These are phyloP conservation scores for Motacilla tschutschensis DNA, from an alignment of 2,113 vertebrate genomes.

Conservation along the genomic window DNA sequence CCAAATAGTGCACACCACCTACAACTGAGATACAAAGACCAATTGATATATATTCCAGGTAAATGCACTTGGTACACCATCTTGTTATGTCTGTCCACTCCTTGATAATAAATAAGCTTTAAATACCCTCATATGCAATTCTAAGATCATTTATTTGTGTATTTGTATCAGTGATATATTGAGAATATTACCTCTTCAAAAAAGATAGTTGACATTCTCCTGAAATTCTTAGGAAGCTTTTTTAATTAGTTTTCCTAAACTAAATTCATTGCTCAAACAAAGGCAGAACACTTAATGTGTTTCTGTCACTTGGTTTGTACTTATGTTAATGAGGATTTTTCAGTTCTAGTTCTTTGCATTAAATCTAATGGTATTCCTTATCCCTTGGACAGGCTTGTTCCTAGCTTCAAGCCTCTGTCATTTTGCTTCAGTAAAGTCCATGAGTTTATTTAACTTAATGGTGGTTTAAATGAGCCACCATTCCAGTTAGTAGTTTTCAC, in stretches of 20 bases:
- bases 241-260: neutral
- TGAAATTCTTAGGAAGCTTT: neutral
- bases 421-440: conserved; percentile 17
- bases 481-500: neutral
- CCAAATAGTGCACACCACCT: neutral
- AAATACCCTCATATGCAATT: neutral
- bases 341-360: neutral
- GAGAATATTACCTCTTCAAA: neutral
- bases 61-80: neutral
- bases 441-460: no score
- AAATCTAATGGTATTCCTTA: neutral
- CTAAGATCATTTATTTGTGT: neutral
- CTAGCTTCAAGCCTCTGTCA: neutral
- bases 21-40: neutral
- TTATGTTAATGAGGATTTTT: neutral
- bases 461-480: neutral
- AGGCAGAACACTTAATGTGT: neutral
- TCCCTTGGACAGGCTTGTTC: neutral
- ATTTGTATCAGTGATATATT: neutral
- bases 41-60: neutral
- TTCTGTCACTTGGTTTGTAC: neutral
- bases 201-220: neutral
- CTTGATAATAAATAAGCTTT: neutral
- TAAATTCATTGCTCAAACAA: neutral
- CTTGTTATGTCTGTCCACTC: neutral